A percentile compares a stretch with the other conserved stretches of the same genome.
Conservation (phyloP, 2,113 vertebrate genomes). For the Mandrillus leucophaeus region DNA sequence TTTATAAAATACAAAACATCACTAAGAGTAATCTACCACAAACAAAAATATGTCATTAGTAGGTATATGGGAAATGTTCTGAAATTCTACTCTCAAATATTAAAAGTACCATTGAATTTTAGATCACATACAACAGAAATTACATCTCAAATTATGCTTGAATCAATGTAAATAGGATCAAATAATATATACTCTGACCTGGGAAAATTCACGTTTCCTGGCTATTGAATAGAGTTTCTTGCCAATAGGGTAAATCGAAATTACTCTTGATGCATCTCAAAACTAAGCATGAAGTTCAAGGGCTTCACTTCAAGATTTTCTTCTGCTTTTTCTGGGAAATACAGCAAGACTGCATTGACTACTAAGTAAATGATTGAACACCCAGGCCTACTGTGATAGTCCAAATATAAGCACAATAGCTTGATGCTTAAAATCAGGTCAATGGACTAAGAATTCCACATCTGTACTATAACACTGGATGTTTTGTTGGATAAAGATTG, state of each 20-base stretch:
- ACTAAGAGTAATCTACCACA: neutral
- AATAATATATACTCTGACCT: neutral
- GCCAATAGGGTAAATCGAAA: neutral
- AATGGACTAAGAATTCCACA: neutral
- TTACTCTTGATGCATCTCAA: neutral
- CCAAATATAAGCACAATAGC: neutral
- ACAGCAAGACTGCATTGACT: neutral
- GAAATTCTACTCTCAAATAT: neutral
- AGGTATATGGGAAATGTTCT: neutral
- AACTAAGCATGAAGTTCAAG: neutral
- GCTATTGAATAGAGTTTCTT: neutral
- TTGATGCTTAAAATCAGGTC: neutral
- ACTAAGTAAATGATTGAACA: neutral
- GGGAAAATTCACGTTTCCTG: neutral
- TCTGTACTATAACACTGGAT: neutral
- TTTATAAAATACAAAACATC: neutral
- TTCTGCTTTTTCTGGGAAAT: neutral
- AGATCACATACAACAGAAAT: neutral
- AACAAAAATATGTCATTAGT: neutral
- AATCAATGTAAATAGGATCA: neutral
- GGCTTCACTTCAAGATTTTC: neutral
- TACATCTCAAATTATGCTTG: neutral
- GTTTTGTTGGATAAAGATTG: neutral
- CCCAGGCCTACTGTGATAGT: neutral
- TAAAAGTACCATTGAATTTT: neutral